A percentile compares a stretch with the other conserved stretches of the same genome.
Evolutionary conservation across 2,113 vertebrate genomes (phyloP).

Genomic region (Nesoenas mayeri): DNA sequence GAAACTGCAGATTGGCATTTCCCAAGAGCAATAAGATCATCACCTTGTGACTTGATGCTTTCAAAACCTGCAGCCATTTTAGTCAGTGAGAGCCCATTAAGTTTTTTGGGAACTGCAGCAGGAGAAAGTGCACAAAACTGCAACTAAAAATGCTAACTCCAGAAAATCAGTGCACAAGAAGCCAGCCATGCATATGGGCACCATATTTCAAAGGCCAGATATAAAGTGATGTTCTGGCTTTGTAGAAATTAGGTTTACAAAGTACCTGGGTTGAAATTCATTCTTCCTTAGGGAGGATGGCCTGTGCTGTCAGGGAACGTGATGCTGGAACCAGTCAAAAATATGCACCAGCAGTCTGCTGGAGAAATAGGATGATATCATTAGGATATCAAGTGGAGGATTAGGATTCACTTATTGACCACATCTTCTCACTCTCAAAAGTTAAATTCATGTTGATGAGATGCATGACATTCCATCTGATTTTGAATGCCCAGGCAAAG

Average conservation of each 20-base stretch:
- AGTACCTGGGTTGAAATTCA: neutral
- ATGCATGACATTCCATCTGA: neutral
- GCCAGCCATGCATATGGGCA: neutral
- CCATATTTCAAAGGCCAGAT: neutral
- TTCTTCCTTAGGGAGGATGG: neutral
- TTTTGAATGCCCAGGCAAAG: neutral
- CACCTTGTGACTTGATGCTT: neutral
- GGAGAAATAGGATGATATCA: neutral
- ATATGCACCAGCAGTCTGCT: neutral
- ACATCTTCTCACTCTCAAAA: neutral
- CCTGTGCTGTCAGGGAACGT: neutral
- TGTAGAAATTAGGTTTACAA: neutral
- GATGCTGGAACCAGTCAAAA: neutral
- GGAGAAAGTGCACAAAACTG: neutral
- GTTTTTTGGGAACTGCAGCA: neutral
- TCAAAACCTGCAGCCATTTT: neutral
- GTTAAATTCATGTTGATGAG: neutral
- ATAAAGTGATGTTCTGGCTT: neutral
- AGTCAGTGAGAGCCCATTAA: neutral
- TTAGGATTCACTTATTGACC: neutral
- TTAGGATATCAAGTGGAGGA: neutral
- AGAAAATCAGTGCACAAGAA: neutral
- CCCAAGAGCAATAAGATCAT: neutral
- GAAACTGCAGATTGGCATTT: neutral
- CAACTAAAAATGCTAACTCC: neutral